phyloP scores from a whole-genome alignment of 2,888 invertebrate genomes.

The Eupithecia centaureata region DNA sequence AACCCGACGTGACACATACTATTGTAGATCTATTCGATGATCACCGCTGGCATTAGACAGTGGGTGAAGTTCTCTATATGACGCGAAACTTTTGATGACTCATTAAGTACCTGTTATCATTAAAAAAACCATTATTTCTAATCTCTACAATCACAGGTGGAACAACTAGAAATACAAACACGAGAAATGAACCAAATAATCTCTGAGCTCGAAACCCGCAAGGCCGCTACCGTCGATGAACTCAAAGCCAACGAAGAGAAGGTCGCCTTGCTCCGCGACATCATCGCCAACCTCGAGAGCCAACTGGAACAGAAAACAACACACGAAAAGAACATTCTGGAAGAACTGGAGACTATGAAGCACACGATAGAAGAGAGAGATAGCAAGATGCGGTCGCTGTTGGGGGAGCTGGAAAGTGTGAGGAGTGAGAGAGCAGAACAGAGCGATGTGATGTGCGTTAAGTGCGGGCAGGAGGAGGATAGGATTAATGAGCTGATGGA shows the following conservation, averaged over 20 bases:
- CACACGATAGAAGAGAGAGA: conserved; percentile 83
- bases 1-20: no score
- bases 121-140: background rate
- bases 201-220: conserved; percentile 84
- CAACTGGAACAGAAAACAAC: conserved; percentile 88
- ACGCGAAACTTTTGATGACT: no score
- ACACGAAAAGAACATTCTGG: conserved; percentile 85
- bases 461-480: conserved; percentile 64
- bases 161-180: conserved; percentile 90
- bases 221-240: conserved; percentile 87
- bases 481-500: conserved; percentile 60
- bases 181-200: conserved; percentile 87
- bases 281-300: conserved; percentile 89
- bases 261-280: conserved; percentile 88
- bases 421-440: conserved; percentile 74
- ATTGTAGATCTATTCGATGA: no score
- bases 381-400: conserved; percentile 80
- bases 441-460: conserved; percentile 66
- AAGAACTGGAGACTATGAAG: conserved; percentile 84
- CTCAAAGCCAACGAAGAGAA: conserved; percentile 90
- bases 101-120: no score
- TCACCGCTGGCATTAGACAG: no score
- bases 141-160: conserved; percentile 83
- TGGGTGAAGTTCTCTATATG: no score
- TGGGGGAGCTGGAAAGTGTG: conserved; percentile 81